Conservation (phyloP, 2,888 invertebrate genomes). For the Merodon equestris region DNA sequence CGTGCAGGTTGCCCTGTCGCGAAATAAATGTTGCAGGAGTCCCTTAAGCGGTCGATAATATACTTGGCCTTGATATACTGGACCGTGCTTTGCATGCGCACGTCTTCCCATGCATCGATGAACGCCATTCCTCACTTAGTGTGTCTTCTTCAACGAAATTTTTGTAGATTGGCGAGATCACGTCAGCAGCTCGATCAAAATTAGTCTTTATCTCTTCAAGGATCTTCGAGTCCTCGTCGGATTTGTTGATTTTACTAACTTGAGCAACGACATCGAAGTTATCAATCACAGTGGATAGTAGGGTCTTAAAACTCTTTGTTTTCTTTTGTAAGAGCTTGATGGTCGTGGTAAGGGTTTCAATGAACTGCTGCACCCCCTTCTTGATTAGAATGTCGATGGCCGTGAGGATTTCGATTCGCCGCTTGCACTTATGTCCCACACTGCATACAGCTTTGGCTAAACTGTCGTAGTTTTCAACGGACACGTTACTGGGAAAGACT, state of each 20-base stretch:
- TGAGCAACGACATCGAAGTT: conserved; percentile 75
- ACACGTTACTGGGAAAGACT: conserved; percentile 90
- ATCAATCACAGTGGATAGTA: conserved; percentile 75
- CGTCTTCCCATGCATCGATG: conserved; percentile 81
- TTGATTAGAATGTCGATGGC: conserved; percentile 85
- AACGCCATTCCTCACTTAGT: conserved; percentile 83
- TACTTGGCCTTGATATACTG: conserved; percentile 83
- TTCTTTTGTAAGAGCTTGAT: conserved; percentile 80
- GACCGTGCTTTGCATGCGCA: conserved; percentile 83
- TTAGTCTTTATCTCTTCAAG: conserved; percentile 81
- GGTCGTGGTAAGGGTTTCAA: conserved; percentile 83
- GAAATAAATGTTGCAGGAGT: conserved; percentile 94
- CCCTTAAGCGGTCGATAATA: conserved; percentile 86
- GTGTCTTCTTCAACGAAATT: conserved; percentile 82
- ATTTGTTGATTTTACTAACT: conserved; percentile 73
- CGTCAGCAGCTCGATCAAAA: conserved; percentile 82
- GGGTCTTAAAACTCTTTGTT: conserved; percentile 76
- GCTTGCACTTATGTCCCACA: conserved; percentile 90
- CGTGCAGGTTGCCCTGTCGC: conserved; percentile 91
- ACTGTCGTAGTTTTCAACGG: conserved; percentile 94
- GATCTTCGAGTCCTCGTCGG: conserved; percentile 77
- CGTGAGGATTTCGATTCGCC: conserved; percentile 83
- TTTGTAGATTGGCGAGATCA: conserved; percentile 84
- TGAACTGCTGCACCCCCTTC: conserved; percentile 86
- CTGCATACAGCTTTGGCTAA: conserved; percentile 93